Base-by-base conservation (phyloP, 2,113 vertebrate species). In the Eclectus roratus region DNA sequence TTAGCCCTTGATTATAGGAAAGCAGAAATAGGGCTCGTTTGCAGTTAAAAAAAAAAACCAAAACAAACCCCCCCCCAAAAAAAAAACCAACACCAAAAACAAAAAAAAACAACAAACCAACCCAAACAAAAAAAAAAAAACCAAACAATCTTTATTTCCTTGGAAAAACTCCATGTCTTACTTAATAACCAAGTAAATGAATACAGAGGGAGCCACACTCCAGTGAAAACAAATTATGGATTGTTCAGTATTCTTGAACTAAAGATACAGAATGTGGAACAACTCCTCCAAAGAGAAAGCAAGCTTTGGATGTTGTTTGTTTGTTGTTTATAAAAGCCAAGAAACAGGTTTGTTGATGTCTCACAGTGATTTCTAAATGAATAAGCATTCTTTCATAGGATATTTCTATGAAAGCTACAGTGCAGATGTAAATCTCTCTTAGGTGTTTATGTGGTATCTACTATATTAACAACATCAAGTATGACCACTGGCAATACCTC, bases 101-200 rank as follows among this genome's bases (percentile, higher is more conserved):
- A 35, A 49, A 7, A 39, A 28, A n/a, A n/a, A 43, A 15, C 14
- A 16, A 43, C 43, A 43, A 15, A 52, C 10, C 50, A 52, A 52
- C 39, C 39, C 39, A 52, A 52, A 14, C 50, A 52, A 52, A 53
- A 31, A 55, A 55, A 31, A 31, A 18, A 55, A 19, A 19, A 12
- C 7, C 29, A 31, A 31, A 5, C 31, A 55, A 33, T 20, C 29
- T 55, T 55, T 80, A 33, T 25, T 74, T 61, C 24, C 17, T 61
- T 80, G 56, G 73, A 91, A 85, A 80, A 87, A 89, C 0, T 0
- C 46, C 58, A 56, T 82, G 79, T 91, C 10, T 72, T 92, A 65
- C 92, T 93, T 87, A 89, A 74, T 24, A 64, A 85, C 10, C 63
- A 94, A 91, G 89, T n/a, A 83, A 81, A 87, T 87, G 44, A 91